Percentiles rank a stretch among this genome's conserved stretches.
Evolutionary conservation across 2,797 vertebrate species (phyloP).

Genomic region (Myiothlypis chrysogaster): DNA sequence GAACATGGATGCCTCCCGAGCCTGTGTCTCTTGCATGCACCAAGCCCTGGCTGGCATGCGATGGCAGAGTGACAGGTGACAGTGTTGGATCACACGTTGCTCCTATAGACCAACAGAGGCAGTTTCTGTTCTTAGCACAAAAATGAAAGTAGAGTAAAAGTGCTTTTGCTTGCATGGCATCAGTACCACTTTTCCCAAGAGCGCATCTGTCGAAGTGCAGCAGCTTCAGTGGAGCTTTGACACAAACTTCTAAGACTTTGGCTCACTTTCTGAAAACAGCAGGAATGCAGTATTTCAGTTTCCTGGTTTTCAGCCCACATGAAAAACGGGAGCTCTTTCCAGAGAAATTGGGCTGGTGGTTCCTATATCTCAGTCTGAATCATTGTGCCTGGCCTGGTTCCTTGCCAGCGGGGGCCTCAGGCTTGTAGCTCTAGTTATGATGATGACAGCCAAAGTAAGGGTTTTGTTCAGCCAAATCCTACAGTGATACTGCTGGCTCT

Average conservation of each 20-base stretch:
- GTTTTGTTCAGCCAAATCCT: background rate
- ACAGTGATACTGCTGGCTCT: background rate
- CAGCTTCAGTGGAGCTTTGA: background rate
- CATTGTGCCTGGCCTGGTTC: background rate
- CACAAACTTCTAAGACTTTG: background rate
- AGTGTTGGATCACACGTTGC: background rate
- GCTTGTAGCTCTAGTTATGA: background rate
- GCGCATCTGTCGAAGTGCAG: background rate
- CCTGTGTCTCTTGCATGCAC: background rate
- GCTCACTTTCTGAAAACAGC: background rate
- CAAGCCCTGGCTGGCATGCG: background rate
- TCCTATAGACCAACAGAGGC: rapidly evolving
- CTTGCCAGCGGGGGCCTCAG: background rate
- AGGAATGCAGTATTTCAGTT: background rate
- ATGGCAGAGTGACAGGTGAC: background rate
- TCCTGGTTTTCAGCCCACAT: background rate
- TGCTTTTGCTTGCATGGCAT: background rate
- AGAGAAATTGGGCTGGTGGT: background rate
- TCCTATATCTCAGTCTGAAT: background rate
- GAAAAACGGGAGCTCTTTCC: background rate
- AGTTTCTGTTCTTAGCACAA: background rate
- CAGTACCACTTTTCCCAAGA: background rate
- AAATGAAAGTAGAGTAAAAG: background rate
- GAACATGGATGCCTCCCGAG: background rate
- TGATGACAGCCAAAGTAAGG: background rate